These are phyloP conservation scores for Cryptomyrus ogoouensis DNA, from an alignment of 2,113 vertebrate genomes.

Conservation along the genomic window DNA sequence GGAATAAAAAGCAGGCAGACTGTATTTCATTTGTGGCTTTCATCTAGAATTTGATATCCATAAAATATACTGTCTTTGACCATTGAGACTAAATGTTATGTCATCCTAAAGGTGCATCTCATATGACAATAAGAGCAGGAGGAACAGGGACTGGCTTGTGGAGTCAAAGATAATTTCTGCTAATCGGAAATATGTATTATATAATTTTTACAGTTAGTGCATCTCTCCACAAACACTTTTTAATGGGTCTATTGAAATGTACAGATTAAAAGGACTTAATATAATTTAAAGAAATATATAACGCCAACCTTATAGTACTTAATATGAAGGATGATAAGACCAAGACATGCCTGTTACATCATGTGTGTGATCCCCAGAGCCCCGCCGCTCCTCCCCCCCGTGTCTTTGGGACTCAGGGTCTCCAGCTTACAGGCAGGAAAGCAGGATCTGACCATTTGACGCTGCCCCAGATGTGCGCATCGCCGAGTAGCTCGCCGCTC, in stretches of 20 bases:
- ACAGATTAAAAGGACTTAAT: neutral
- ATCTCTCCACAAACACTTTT: neutral
- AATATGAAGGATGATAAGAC: neutral
- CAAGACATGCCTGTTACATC: neutral
- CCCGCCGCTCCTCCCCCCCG: neutral
- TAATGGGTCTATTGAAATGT: neutral
- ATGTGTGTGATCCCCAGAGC: neutral
- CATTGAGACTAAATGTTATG: neutral
- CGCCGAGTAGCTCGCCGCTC: neutral
- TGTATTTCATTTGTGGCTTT: neutral
- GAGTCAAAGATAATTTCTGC: neutral
- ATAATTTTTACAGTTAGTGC: neutral
- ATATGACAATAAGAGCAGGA: neutral
- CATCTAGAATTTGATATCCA: neutral
- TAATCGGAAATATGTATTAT: neutral
- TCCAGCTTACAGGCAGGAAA: neutral
- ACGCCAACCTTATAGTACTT: neutral
- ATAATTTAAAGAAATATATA: neutral
- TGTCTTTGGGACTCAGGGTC: neutral
- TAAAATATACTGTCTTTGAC: neutral
- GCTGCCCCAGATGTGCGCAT: slow-evolving; percentile 3
- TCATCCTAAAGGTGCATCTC: neutral
- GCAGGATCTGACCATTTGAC: neutral
- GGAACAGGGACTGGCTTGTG: neutral
- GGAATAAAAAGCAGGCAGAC: neutral